Conservation (phyloP, 2,113 vertebrate genomes). For the Bothrops jararaca region DNA sequence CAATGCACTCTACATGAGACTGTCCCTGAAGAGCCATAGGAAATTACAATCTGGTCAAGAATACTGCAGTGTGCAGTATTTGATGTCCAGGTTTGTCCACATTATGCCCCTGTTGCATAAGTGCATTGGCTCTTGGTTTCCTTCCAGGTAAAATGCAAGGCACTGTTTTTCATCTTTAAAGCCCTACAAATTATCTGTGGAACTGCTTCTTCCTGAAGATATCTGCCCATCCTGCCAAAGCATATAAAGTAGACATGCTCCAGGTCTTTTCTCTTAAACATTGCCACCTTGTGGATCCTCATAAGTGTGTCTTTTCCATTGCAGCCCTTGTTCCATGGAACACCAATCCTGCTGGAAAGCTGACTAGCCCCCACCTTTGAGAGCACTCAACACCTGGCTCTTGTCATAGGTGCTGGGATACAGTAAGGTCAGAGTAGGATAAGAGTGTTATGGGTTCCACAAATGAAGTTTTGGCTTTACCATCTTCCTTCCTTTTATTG, state of each 20-base stretch:
- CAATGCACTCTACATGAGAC: not conserved
- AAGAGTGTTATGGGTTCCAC: not conserved
- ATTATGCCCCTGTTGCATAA: not conserved
- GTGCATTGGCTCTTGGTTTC: not conserved
- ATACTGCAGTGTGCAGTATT: not conserved
- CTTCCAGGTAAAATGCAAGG: not conserved
- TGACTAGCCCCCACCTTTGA: not conserved
- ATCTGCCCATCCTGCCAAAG: not conserved
- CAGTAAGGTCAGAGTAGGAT: not conserved
- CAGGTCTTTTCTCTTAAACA: not conserved
- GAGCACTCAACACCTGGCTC: not conserved
- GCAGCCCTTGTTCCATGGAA: not conserved
- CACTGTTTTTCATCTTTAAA: not conserved
- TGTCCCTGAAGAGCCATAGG: not conserved
- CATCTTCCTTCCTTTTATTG: not conserved
- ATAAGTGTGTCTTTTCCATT: not conserved
- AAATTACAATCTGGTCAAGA: not conserved
- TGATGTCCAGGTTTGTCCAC: not conserved
- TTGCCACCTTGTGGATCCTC: not conserved
- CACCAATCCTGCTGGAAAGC: not conserved
- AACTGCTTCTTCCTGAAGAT: not conserved
- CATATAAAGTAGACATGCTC: not conserved
- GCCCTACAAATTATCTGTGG: not conserved
- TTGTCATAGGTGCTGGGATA: not conserved
- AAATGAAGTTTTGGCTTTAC: not conserved